Evolutionary conservation across 2,113 vertebrate genomes (phyloP).

Genomic region (Bolborhynchus lineola): DNA sequence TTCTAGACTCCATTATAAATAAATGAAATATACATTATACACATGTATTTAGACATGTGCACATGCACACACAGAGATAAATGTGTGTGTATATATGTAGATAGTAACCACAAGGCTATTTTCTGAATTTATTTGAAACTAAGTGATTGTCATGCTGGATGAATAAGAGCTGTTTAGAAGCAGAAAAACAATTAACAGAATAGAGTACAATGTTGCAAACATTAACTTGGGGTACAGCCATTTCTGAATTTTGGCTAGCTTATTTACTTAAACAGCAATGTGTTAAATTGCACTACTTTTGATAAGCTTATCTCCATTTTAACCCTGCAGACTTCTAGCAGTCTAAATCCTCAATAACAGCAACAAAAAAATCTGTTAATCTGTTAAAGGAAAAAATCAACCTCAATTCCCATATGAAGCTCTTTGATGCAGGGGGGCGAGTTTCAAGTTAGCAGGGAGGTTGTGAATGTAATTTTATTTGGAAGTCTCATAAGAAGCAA

Average conservation of each 20-base stretch:
- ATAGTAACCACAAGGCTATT: not conserved
- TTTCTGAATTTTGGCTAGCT: not conserved
- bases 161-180: not conserved
- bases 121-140: not conserved
- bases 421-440: not conserved
- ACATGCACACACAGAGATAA: not conserved
- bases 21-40: not conserved
- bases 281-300: not conserved
- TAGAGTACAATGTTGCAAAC: not conserved
- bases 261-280: not conserved
- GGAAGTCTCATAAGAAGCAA: not conserved
- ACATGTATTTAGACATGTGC: not conserved
- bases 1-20: not conserved
- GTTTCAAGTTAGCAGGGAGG: not conserved
- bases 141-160: not conserved
- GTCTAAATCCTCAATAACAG: not conserved
- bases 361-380: not conserved
- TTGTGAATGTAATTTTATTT: not conserved
- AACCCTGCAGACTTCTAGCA: not conserved
- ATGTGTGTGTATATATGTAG: accelerated
- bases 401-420: not conserved
- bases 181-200: not conserved
- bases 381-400: not conserved
- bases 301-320: not conserved
- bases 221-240: not conserved